Conservation (phyloP, 2,888 invertebrate genomes). For the Hemithea aestivaria region DNA sequence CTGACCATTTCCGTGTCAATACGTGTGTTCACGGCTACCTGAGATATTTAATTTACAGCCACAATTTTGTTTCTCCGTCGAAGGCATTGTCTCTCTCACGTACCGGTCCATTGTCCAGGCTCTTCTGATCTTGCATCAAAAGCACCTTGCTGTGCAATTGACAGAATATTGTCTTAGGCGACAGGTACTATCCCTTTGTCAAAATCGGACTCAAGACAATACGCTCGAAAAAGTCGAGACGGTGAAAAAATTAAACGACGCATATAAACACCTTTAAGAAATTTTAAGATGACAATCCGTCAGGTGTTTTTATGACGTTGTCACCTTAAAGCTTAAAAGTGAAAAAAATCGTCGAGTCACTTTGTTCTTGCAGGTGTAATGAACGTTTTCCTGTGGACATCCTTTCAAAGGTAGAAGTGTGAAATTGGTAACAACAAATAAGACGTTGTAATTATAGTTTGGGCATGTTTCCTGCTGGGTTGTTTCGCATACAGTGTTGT, state of each 20-base stretch:
- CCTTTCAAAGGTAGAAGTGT: conserved; percentile 44
- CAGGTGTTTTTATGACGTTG: conserved; percentile 59
- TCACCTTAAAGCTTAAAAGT: conserved; percentile 42
- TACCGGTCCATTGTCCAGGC: conserved; percentile 44
- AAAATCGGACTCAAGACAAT: conserved; percentile 28
- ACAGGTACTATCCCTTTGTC: conserved; percentile 60
- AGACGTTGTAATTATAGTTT: conserved; percentile 30
- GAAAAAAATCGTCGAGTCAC: conserved; percentile 49
- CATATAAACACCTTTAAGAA: conserved; percentile 48
- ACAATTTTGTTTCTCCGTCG: conserved; percentile 42
- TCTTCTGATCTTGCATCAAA: conserved; percentile 44
- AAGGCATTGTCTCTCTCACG: conserved; percentile 61
- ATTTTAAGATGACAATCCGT: conserved; percentile 48
- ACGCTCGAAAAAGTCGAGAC: conserved; percentile 28
- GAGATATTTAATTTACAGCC: conserved; percentile 53
- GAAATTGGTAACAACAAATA: conserved; percentile 51
- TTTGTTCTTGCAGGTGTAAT: conserved; percentile 56
- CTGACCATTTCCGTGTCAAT: conserved; percentile 35
- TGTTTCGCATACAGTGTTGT: conserved; percentile 8
- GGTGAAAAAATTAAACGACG: conserved; percentile 39
- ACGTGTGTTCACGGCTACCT: conserved; percentile 63
- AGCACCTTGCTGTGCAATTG: conserved; percentile 66
- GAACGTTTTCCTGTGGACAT: conserved; percentile 43
- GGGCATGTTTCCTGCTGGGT: conserved; percentile 20
- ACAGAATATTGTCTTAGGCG: conserved; percentile 62